These are phyloP conservation scores for Yponomeuta plumbellus DNA, from an alignment of 2,888 invertebrate genomes.

Conservation along the genomic window DNA sequence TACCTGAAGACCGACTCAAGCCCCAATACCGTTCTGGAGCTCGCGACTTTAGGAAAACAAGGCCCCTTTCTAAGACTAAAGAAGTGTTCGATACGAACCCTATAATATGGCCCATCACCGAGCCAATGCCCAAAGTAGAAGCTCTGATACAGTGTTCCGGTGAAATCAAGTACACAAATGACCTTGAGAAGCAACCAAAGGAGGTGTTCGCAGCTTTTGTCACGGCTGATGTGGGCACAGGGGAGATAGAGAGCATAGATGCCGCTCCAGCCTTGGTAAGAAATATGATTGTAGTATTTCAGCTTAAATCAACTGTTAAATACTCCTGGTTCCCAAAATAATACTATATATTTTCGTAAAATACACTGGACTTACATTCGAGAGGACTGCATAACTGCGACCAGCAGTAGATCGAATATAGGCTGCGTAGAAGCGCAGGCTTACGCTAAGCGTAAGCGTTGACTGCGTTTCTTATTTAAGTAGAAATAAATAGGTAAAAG, in stretches of 20 bases:
- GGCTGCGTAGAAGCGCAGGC: too few species aligned
- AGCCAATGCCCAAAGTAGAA: slow-evolving; percentile 81
- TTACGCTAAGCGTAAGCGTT: too few species aligned
- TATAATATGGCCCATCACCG: slow-evolving; percentile 79
- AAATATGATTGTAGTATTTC: background rate
- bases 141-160: slow-evolving; percentile 53
- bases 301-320: background rate
- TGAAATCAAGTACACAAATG: slow-evolving; percentile 80
- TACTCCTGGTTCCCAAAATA: too few species aligned
- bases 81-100: slow-evolving; percentile 80
- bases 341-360: background rate
- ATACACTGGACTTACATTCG: too few species aligned
- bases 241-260: slow-evolving; percentile 78
- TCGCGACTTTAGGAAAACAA: slow-evolving; percentile 55
- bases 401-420: too few species aligned
- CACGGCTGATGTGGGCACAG: slow-evolving; percentile 66
- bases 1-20: slow-evolving; percentile 59
- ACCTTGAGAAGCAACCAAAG: slow-evolving; percentile 72
- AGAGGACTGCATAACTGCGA: too few species aligned
- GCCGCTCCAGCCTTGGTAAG: slow-evolving; percentile 79
- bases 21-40: slow-evolving; percentile 70
- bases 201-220: slow-evolving; percentile 83
- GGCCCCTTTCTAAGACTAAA: slow-evolving; percentile 77
- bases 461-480: too few species aligned
- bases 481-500: too few species aligned